Base-by-base conservation (phyloP, 1,140 invertebrate species). In the Palaemon carinicauda region DNA sequence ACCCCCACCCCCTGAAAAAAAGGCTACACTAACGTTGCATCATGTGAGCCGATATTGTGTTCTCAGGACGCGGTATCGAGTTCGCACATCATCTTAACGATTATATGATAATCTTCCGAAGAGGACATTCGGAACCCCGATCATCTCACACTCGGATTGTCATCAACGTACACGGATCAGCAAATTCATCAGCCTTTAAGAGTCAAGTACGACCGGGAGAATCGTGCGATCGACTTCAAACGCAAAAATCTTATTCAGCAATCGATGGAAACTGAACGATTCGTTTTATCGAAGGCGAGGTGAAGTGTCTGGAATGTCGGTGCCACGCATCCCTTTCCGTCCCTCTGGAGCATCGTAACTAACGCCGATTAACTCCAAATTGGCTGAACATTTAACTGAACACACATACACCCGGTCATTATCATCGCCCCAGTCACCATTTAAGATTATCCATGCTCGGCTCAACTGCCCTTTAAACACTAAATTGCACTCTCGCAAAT, bases 321-420 rank as follows among this genome's bases (percentile, higher is more conserved):
- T 17, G 65, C 65, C 65, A 24, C 21, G 65, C 29, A 24, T 24
- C 65, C 24, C 12, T 21, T n/a, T 31, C 41, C 65, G 24, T 24
- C 29, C 65, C 29, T 31, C n/a, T 14, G 3, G 65, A 69, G 21
- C 65, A 31, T 69, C 65, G 74, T 41, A 79, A 79, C 77, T 52
- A 54, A 79, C 77, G 10, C 77, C 77, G 77, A 79, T 56, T 79
- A 79, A 79, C 77, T 52, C 52, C 77, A 79, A 79, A 79, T 79
- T 79, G 77, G 77, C n/a, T 27, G 77, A 79, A 52, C 77, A 79
- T 79, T 79, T 79, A 79, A 52, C 77, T 79, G 77, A 79, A 75
- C 73, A 83, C 82, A 83, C 82, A 77, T 53, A 83, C 52, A 77
- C 52, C 29, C 73, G 31, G 52, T 41, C 73, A 75, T 41, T 54